phyloP scores from a whole-genome alignment of 1,140 invertebrate species.

The Dryas iulia region DNA sequence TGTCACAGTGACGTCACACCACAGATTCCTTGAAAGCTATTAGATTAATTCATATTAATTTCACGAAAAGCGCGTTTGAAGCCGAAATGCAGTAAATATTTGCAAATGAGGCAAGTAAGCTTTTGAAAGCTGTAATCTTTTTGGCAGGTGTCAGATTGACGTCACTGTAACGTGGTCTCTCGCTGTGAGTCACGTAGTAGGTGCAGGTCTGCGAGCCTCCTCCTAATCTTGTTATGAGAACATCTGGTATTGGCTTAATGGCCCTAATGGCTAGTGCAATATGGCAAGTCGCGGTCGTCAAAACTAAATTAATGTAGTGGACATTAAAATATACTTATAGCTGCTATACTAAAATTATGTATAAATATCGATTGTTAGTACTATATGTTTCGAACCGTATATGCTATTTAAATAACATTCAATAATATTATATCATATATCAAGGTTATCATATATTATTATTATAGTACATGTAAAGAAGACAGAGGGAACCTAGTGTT shows the following conservation, averaged over 20 bases:
- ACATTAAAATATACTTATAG: neutral
- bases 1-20: neutral
- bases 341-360: too few species aligned
- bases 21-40: neutral
- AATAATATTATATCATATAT: too few species aligned
- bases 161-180: neutral
- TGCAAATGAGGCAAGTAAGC: neutral
- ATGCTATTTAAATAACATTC: too few species aligned
- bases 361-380: too few species aligned
- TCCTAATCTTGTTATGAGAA: neutral
- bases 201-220: neutral
- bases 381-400: too few species aligned
- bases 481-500: too few species aligned
- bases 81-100: neutral
- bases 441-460: too few species aligned
- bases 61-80: neutral
- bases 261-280: neutral
- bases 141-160: conserved; percentile 13
- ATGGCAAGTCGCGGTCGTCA: neutral
- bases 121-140: conserved; percentile 1
- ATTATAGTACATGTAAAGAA: too few species aligned
- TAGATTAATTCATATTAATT: neutral
- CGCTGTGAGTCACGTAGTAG: neutral
- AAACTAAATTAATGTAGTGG: neutral
- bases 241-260: conserved; percentile 1